phyloP scores from a whole-genome alignment of 2,888 invertebrate species.

The Branchipolynoe longqiensis region DNA sequence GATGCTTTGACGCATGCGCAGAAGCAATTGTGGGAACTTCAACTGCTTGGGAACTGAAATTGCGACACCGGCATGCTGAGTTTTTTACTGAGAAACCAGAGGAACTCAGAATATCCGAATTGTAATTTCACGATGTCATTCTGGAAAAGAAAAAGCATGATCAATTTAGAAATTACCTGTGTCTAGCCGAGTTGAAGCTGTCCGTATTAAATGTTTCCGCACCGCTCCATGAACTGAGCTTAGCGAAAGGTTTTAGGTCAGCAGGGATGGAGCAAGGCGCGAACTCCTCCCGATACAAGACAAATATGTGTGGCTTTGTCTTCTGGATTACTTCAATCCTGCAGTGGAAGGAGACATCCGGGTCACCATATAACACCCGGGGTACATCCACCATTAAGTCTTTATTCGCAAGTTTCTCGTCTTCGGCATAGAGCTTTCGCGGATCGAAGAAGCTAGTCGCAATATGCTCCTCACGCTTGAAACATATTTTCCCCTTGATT shows the following conservation, averaged over 20 bases:
- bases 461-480: not conserved
- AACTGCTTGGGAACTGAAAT: too few relatives aligned
- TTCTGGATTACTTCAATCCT: not conserved
- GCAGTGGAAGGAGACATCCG: conserved; percentile 1
- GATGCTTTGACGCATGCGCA: too few relatives aligned
- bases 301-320: conserved; percentile 9
- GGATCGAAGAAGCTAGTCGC: conserved; percentile 40
- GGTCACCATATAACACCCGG: conserved; percentile 18
- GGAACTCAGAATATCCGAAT: not conserved
- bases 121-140: not conserved
- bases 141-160: not conserved
- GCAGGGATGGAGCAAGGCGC: not conserved
- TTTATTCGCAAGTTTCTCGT: not conserved
- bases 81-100: too few relatives aligned
- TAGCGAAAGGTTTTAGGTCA: conserved; percentile 25
- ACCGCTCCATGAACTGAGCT: conserved; percentile 28
- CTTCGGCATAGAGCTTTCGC: conserved; percentile 8
- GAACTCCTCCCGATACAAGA: conserved; percentile 3
- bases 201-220: conserved; percentile 15
- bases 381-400: conserved; percentile 2
- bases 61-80: too few relatives aligned
- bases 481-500: not conserved
- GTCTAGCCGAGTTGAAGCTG: not conserved
- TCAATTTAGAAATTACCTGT: not conserved
- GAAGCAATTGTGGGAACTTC: too few relatives aligned